Conservation (phyloP, 1,140 invertebrate genomes). For the Drosophila gunungcola region DNA sequence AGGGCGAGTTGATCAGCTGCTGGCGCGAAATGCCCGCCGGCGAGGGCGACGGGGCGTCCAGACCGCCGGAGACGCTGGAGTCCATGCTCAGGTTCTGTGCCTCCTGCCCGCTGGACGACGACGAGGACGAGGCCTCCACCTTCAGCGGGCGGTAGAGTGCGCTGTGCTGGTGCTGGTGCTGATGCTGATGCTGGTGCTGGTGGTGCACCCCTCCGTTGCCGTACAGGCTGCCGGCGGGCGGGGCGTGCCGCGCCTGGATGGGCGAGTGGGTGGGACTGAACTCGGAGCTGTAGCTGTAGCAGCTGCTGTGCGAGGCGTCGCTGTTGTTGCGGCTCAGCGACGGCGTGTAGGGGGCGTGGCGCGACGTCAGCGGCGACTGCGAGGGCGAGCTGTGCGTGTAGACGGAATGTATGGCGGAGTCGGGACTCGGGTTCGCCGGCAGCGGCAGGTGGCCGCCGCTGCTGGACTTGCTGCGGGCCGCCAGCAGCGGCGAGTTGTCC, state of each 20-base stretch:
- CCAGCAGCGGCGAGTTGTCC: conserved; percentile 69
- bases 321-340: conserved; percentile 94
- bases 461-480: conserved; percentile 71
- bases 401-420: conserved; percentile 94
- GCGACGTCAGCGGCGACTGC: conserved; percentile 93
- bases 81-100: conserved; percentile 80
- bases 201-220: conserved; percentile 86
- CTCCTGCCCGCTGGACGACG: conserved; percentile 35
- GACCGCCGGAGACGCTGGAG: conserved; percentile 8
- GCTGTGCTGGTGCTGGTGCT: conserved; percentile 85
- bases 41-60: conserved; percentile 49
- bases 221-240: conserved; percentile 45
- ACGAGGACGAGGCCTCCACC: conserved; percentile 45
- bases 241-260: conserved; percentile 88
- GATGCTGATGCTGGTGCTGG: conserved; percentile 24
- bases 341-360: conserved; percentile 91
- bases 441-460: conserved; percentile 82
- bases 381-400: conserved; percentile 92
- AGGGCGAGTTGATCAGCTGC: conserved; percentile 92
- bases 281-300: conserved; percentile 91
- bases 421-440: conserved; percentile 90
- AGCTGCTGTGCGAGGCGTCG: conserved; percentile 93
- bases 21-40: conserved; percentile 93
- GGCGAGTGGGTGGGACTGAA: conserved; percentile 94
- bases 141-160: conserved; percentile 85